phyloP scores from a whole-genome alignment of 1,140 invertebrate species.

The Scaptomyza graminum region DNA sequence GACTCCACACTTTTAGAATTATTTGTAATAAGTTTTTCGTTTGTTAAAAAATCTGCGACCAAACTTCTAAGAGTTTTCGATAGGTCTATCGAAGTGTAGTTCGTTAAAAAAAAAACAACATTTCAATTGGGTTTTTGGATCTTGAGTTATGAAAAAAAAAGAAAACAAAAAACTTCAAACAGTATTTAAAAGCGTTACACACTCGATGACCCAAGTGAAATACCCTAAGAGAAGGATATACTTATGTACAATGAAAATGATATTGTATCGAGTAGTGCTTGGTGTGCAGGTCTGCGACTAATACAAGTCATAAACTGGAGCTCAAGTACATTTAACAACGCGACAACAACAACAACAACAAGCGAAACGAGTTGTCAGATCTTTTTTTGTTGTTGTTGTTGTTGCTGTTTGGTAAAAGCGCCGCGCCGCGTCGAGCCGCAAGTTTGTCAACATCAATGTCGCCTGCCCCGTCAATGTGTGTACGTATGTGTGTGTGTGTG shows the following conservation, averaged over 20 bases:
- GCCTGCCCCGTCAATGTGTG: slow-evolving; percentile 10
- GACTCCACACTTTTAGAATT: too few species aligned
- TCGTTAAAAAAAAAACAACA: too few species aligned
- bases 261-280: slow-evolving; percentile 36
- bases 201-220: neutral
- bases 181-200: neutral
- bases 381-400: slow-evolving; percentile 8
- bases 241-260: slow-evolving; percentile 22
- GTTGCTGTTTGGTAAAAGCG: slow-evolving; percentile 57
- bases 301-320: slow-evolving; percentile 76
- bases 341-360: slow-evolving; percentile 46
- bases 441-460: slow-evolving; percentile 73
- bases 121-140: too few species aligned
- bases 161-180: too few species aligned
- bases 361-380: slow-evolving; percentile 56
- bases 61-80: too few species aligned
- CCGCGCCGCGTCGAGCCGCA: slow-evolving; percentile 44
- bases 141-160: too few species aligned
- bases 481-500: slow-evolving; percentile 38
- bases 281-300: slow-evolving; percentile 66
- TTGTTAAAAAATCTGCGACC: too few species aligned
- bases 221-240: neutral
- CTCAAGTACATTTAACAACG: slow-evolving; percentile 72
- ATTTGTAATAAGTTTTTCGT: too few species aligned
- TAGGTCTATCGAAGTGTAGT: too few species aligned